Percentiles rank a stretch among this genome's conserved stretches.
These are phyloP conservation scores for Metacarcinus magister DNA, from an alignment of 2,888 invertebrate species.

Conservation along the genomic window DNA sequence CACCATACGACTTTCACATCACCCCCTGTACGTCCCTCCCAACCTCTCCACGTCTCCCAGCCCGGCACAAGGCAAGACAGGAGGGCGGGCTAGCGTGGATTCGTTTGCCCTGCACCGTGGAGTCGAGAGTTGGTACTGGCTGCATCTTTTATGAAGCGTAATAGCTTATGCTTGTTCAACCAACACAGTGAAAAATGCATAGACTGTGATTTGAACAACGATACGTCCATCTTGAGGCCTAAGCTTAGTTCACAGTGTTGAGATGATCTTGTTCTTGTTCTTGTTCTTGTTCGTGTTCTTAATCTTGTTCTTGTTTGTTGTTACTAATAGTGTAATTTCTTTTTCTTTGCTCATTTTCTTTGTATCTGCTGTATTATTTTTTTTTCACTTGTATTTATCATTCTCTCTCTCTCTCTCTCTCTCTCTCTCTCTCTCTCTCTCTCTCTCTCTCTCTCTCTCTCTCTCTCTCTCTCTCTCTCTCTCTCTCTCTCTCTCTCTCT, in stretches of 20 bases:
- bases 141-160: conserved; percentile 76
- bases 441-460: conserved; percentile 3
- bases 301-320: not conserved
- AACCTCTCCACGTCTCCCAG: not conserved
- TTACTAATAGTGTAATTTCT: not conserved
- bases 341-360: not conserved
- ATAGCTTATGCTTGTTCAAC: conserved; percentile 80
- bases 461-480: not conserved
- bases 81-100: not conserved
- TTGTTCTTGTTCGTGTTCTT: not conserved
- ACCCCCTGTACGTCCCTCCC: not conserved
- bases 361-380: not conserved
- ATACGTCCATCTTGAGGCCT: conserved; percentile 69
- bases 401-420: not conserved
- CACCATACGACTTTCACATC: not conserved
- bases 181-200: conserved; percentile 77
- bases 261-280: not conserved
- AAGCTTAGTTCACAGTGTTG: conserved; percentile 16
- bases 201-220: conserved; percentile 78
- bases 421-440: not conserved
- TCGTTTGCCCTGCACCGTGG: conserved; percentile 59
- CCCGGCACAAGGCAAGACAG: not conserved
- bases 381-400: not conserved
- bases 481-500: too few species aligned
- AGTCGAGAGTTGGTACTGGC: conserved; percentile 64